Evolutionary conservation across 2,888 invertebrate genomes (phyloP).

Genomic region (Heteropelma amictum): DNA sequence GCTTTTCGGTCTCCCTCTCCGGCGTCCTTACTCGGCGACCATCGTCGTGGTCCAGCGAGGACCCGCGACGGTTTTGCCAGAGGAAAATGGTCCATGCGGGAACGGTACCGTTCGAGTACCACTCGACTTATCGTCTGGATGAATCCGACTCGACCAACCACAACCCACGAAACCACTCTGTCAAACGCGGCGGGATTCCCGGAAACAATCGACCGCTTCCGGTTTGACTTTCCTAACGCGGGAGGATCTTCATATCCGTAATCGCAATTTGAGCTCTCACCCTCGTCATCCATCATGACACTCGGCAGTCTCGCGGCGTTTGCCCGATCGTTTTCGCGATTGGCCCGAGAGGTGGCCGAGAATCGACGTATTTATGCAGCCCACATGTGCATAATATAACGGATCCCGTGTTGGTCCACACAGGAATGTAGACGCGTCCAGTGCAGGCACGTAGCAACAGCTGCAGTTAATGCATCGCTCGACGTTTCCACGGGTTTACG

Average conservation of each 20-base stretch:
- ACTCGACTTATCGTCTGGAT: no score
- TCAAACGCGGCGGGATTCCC: background rate
- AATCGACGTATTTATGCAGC: constrained; percentile 74
- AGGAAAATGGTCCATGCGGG: no score
- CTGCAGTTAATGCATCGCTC: constrained; percentile 74
- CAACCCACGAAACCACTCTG: no score
- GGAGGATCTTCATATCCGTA: no score
- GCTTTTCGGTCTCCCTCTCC: background rate
- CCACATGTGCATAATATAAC: constrained; percentile 75
- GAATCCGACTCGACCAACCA: no score
- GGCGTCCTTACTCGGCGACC: background rate
- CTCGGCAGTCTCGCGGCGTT: background rate
- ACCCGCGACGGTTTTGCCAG: no score
- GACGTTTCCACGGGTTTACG: constrained; percentile 41
- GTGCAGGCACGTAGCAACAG: constrained; percentile 70
- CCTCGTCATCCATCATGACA: constrained; percentile 22
- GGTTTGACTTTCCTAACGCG: background rate
- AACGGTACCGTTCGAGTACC: no score
- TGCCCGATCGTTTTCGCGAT: constrained; percentile 35
- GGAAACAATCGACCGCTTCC: background rate
- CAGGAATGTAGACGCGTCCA: constrained; percentile 52
- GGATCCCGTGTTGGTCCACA: constrained; percentile 53
- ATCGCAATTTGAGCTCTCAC: constrained; percentile 7
- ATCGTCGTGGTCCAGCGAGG: no score
- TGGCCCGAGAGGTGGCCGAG: constrained; percentile 39